These are phyloP conservation scores for Drosophila sturtevanti DNA, from an alignment of 1,140 invertebrate genomes.

Conservation along the genomic window DNA sequence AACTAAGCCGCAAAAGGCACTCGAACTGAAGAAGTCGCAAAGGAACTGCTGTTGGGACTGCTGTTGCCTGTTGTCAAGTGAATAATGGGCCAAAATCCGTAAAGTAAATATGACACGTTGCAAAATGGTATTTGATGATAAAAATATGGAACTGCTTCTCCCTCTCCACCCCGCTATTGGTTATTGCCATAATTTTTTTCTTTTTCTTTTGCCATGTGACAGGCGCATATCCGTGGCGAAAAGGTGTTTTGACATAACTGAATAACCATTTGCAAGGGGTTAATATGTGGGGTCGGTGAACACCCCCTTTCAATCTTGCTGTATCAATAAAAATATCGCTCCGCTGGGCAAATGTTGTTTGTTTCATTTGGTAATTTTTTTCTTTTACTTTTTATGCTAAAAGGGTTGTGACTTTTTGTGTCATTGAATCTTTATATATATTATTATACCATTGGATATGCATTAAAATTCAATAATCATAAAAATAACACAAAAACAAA, in stretches of 20 bases:
- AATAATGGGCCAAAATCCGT: slow-evolving; percentile 76
- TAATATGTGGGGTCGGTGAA: slow-evolving; percentile 33
- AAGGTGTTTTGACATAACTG: slow-evolving; percentile 70
- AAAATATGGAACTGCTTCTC: slow-evolving; percentile 36
- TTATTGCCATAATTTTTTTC: too few relatives aligned
- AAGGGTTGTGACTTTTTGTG: slow-evolving; percentile 52
- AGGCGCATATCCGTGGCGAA: slow-evolving; percentile 47
- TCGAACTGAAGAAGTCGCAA: slow-evolving; percentile 36
- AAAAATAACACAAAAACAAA: slow-evolving; percentile 56
- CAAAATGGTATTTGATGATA: slow-evolving; percentile 77
- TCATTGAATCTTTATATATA: slow-evolving; percentile 72
- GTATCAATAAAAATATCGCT: slow-evolving; percentile 76
- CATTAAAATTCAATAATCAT: slow-evolving; percentile 81
- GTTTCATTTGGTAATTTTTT: slow-evolving; percentile 37
- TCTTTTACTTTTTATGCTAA: slow-evolving; percentile 57
- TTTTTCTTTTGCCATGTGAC: slow-evolving; percentile 34
- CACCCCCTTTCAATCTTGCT: slow-evolving; percentile 34
- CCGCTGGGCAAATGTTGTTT: slow-evolving; percentile 66
- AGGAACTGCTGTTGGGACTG: neutral
- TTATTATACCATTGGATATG: slow-evolving; percentile 55
- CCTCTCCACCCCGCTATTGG: slow-evolving; percentile 28
- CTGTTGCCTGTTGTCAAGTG: slow-evolving; percentile 63
- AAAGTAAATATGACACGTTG: slow-evolving; percentile 78
- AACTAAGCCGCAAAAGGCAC: slow-evolving; percentile 75
- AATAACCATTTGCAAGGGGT: slow-evolving; percentile 51